phyloP scores from a whole-genome alignment of 2,888 invertebrate species.

The Lacanobia wlatinum region DNA sequence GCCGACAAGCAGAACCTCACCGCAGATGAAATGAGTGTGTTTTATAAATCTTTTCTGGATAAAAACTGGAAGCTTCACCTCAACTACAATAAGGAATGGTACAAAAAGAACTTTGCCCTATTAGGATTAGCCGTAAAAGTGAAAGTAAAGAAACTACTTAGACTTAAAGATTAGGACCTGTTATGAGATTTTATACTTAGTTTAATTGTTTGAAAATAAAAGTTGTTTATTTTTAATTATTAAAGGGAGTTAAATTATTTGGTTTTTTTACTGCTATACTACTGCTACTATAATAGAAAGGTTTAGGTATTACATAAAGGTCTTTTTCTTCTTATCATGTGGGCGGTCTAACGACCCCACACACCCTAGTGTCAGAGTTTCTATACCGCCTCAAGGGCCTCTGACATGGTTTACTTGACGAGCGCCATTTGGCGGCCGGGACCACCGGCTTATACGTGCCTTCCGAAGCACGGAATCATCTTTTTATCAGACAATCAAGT shows the following conservation, averaged over 20 bases:
- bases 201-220: slow-evolving; percentile 43
- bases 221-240: slow-evolving; percentile 57
- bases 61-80: slow-evolving; percentile 95
- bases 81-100: slow-evolving; percentile 96
- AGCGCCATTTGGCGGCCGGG: no score
- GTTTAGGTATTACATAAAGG: no score
- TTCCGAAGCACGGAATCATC: no score
- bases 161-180: slow-evolving; percentile 73
- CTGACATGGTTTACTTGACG: no score
- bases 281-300: not conserved
- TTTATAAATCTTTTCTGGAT: slow-evolving; percentile 96
- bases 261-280: no score
- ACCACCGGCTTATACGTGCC: no score
- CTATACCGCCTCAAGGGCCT: no score
- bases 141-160: slow-evolving; percentile 83
- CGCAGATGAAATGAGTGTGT: slow-evolving; percentile 96
- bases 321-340: no score
- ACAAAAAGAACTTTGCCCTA: slow-evolving; percentile 93
- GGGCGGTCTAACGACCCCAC: no score
- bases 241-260: slow-evolving; percentile 22
- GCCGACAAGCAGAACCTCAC: slow-evolving; percentile 90
- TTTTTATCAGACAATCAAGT: no score
- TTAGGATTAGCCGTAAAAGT: slow-evolving; percentile 92
- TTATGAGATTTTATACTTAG: slow-evolving; percentile 33
- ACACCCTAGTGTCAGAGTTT: no score